These are phyloP conservation scores for Lineus longissimus DNA, from an alignment of 1,140 invertebrate species.

Conservation along the genomic window DNA sequence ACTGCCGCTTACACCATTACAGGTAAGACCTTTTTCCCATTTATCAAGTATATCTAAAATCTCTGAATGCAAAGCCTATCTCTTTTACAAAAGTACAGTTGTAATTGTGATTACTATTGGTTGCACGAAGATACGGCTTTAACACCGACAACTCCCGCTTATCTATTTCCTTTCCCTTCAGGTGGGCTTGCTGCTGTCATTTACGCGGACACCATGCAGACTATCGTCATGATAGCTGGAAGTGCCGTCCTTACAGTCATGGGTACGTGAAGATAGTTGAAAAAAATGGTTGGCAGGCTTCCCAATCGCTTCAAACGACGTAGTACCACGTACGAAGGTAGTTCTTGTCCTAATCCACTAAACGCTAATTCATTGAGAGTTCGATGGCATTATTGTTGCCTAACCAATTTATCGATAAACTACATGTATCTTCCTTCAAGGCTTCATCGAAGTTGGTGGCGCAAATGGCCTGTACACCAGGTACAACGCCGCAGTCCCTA, in stretches of 20 bases:
- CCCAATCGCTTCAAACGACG: too few relatives aligned
- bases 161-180: slow-evolving; percentile 12
- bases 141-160: too few relatives aligned
- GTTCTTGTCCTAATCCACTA: too few relatives aligned
- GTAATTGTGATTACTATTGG: too few relatives aligned
- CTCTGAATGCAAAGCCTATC: too few relatives aligned
- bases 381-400: too few relatives aligned
- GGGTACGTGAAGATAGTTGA: slow-evolving; percentile 24
- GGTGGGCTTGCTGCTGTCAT: slow-evolving; percentile 56
- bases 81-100: too few relatives aligned
- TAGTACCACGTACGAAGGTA: too few relatives aligned
- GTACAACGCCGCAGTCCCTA: slow-evolving; percentile 50
- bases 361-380: too few relatives aligned
- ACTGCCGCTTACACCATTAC: slow-evolving; percentile 25
- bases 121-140: too few relatives aligned
- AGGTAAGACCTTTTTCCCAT: neutral
- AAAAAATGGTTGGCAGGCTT: neutral
- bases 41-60: too few relatives aligned
- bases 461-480: slow-evolving; percentile 43
- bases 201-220: slow-evolving; percentile 56
- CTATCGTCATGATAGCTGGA: slow-evolving; percentile 54
- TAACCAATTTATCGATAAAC: too few relatives aligned
- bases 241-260: slow-evolving; percentile 41
- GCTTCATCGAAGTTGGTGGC: slow-evolving; percentile 51
- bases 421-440: slow-evolving; percentile 20